Conservation (phyloP, 2,888 invertebrate genomes). For the Luffia ferchaultella region DNA sequence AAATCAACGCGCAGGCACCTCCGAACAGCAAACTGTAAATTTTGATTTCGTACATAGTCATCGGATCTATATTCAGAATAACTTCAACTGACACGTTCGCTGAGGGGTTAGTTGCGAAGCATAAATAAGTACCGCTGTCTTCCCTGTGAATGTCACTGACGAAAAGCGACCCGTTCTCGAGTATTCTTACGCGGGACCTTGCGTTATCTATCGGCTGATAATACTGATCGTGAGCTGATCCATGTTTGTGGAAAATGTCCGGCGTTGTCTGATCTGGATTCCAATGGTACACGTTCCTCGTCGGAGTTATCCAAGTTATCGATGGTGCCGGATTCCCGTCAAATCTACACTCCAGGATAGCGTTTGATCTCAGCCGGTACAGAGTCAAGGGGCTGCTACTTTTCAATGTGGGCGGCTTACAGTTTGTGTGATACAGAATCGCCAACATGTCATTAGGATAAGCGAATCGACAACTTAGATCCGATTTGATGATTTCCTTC, state of each 20-base stretch:
- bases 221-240: constrained; percentile 65
- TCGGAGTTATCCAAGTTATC: constrained; percentile 87
- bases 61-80: constrained; percentile 83
- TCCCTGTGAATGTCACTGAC: constrained; percentile 76
- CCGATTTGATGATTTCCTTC: constrained; percentile 59
- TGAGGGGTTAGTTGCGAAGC: constrained; percentile 85
- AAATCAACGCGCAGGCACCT: constrained; percentile 78
- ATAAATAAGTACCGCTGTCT: constrained; percentile 87
- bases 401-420: constrained; percentile 70
- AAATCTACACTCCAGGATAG: constrained; percentile 79
- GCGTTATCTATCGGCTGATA: constrained; percentile 50
- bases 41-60: constrained; percentile 83
- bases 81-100: constrained; percentile 81
- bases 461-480: constrained; percentile 71
- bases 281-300: constrained; percentile 76
- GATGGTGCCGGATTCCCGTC: constrained; percentile 80
- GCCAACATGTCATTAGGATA: constrained; percentile 76
- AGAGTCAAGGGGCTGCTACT: constrained; percentile 69
- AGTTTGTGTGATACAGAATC: constrained; percentile 75
- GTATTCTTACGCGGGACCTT: constrained; percentile 68
- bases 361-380: constrained; percentile 71
- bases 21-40: constrained; percentile 87
- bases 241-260: constrained; percentile 73
- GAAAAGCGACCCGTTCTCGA: constrained; percentile 81
- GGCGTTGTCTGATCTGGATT: constrained; percentile 75